A percentile compares a stretch with the other conserved stretches of the same genome.
phyloP scores from a whole-genome alignment of 2,797 vertebrate species.

The Sylvia borin region DNA sequence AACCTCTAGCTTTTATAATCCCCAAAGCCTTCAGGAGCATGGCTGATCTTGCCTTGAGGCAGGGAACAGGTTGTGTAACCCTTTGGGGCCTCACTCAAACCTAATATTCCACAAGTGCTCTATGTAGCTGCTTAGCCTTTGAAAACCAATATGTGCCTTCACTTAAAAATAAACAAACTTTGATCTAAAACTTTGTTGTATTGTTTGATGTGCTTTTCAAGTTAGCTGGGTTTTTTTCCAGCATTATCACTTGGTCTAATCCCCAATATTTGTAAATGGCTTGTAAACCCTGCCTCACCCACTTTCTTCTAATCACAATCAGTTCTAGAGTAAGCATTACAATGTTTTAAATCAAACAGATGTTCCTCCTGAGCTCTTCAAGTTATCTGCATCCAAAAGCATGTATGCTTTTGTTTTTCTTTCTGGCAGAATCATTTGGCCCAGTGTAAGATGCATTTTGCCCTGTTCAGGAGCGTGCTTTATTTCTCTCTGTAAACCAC shows the following conservation, averaged over 20 bases:
- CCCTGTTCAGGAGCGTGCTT: not conserved
- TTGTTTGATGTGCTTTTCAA: not conserved
- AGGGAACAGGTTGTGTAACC: not conserved
- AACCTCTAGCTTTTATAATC: not conserved
- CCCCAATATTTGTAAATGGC: not conserved
- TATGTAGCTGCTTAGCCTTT: not conserved
- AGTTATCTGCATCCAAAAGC: not conserved
- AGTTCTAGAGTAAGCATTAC: not conserved
- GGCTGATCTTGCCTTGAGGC: not conserved
- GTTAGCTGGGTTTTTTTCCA: not conserved
- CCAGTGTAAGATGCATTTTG: not conserved
- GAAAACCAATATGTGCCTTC: not conserved
- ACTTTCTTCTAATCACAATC: not conserved
- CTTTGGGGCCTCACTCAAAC: not conserved
- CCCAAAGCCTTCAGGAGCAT: not conserved
- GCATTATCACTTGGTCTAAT: not conserved
- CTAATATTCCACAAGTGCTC: not conserved
- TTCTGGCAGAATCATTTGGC: not conserved
- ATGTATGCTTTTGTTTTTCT: not conserved
- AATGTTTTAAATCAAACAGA: constrained; percentile 14
- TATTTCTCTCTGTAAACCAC: not conserved
- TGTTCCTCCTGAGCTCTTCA: not conserved
- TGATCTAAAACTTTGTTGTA: not conserved
- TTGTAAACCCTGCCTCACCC: not conserved
- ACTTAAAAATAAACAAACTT: constrained; percentile 7